These are phyloP conservation scores for Eledone cirrhosa DNA, from an alignment of 2,888 invertebrate species.

Conservation along the genomic window DNA sequence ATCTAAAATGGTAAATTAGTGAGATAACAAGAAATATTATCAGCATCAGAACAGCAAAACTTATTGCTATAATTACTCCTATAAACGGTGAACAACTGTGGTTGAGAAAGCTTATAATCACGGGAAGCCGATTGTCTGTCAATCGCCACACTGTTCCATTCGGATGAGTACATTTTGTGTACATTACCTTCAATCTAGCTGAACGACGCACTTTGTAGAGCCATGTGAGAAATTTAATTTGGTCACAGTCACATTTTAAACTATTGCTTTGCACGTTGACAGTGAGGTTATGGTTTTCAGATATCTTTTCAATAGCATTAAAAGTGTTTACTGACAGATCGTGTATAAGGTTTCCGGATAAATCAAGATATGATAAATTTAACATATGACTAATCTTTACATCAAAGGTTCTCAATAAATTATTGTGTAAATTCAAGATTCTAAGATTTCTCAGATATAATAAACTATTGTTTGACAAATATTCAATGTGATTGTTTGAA, in stretches of 20 bases:
- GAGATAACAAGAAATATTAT: too few species aligned
- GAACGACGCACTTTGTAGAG: background rate
- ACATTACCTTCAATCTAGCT: background rate
- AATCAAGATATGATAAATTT: background rate
- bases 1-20: too few species aligned
- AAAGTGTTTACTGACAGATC: background rate
- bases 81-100: too few species aligned
- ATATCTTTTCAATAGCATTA: background rate
- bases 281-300: background rate
- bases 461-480: background rate
- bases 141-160: background rate
- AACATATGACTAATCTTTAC: background rate
- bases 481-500: slow-evolving; percentile 1
- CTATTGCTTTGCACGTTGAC: background rate
- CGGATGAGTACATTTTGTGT: background rate
- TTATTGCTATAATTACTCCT: too few species aligned
- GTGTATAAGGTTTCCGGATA: background rate
- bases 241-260: background rate
- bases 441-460: background rate
- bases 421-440: background rate
- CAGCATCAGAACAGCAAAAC: too few species aligned
- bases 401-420: background rate
- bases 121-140: background rate
- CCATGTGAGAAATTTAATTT: background rate
- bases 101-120: too few species aligned